Evolutionary conservation across 2,888 invertebrate genomes (phyloP), one percentile per base, ranked within the genome.

Genomic region (Acronicta aceris): DNA sequence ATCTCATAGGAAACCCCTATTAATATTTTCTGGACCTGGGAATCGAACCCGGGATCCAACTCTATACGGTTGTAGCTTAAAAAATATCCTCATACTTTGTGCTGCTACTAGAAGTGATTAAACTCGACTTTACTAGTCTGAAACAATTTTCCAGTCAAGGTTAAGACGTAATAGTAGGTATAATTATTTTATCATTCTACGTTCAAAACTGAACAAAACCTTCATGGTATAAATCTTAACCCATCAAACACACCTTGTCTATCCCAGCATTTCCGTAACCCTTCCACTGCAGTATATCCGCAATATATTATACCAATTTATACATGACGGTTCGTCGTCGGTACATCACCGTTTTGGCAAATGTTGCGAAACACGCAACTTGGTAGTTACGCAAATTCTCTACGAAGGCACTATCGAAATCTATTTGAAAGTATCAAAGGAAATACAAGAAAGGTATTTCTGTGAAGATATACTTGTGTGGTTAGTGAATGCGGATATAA

Each of bases 331-430:
- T 13, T 10, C 38, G 45, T 46, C 30, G 40, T 45, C 60, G 64
- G 52, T 40, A 51, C 55, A 33, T 46, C 50, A 36, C 43, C 41
- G 55, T 58, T 59, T 54, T 59, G 51, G 47, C 57, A 45, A 60
- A 56, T 61, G 59, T 38, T 13, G 13, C 15, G n/a, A 33, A 10
- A 25, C 74, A 74, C 74, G 74, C 74, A 62, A 71, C 51, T 47
- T 15, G 12, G 33, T 65, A 59, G 56, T 73, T 73, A 75, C 71
- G 63, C 71, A 65, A 71, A 71, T 71, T 64, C 62, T 48, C 60
- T 10, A 8, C 50, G 54, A 60, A 57, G 40, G 49, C 55, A 47
- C 64, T 59, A 46, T 63, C 67, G 60, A 74, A 60, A 71, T 71
- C 38, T 38, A 38, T 38, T 38, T 38, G n/a, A 38, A 5, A n/a